Conservation (phyloP, 30 jellyfish, hydroid and myxozoan species). For the Catostylus mosaicus region DNA sequence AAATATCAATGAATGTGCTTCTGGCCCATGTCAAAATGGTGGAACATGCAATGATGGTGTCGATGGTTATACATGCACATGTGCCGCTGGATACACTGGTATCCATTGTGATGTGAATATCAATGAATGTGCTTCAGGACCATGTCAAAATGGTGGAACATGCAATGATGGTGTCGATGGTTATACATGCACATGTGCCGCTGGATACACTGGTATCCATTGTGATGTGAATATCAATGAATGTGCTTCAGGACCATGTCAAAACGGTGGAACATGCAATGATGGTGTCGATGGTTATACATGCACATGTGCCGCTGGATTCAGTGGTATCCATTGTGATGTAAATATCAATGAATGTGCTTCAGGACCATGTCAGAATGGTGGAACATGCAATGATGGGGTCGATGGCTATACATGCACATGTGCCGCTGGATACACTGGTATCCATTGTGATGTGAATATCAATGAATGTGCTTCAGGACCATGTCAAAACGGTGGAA, state of each 20-base stretch:
- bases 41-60: slow-evolving; percentile 48
- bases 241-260: slow-evolving; percentile 54
- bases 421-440: slow-evolving; percentile 56
- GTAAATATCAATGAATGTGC: slow-evolving; percentile 45
- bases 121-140: slow-evolving; percentile 37
- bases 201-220: slow-evolving; percentile 31
- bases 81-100: slow-evolving; percentile 55
- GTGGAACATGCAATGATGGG: slow-evolving; percentile 50
- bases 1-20: slow-evolving; percentile 47
- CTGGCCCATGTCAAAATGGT: slow-evolving; percentile 46
- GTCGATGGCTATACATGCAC: slow-evolving; percentile 40
- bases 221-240: slow-evolving; percentile 47
- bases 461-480: slow-evolving; percentile 38
- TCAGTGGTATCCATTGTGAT: slow-evolving; percentile 38
- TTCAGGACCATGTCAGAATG: slow-evolving; percentile 44
- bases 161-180: slow-evolving; percentile 37
- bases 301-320: slow-evolving; percentile 51
- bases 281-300: slow-evolving; percentile 42
- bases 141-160: slow-evolving; percentile 38
- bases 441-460: slow-evolving; percentile 37
- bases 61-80: slow-evolving; percentile 33
- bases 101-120: slow-evolving; percentile 28
- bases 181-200: slow-evolving; percentile 27
- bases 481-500: slow-evolving; percentile 56
- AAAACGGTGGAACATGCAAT: slow-evolving; percentile 44